phyloP scores from a whole-genome alignment of 2,888 invertebrate genomes.

The Drosophila longiperda region DNA sequence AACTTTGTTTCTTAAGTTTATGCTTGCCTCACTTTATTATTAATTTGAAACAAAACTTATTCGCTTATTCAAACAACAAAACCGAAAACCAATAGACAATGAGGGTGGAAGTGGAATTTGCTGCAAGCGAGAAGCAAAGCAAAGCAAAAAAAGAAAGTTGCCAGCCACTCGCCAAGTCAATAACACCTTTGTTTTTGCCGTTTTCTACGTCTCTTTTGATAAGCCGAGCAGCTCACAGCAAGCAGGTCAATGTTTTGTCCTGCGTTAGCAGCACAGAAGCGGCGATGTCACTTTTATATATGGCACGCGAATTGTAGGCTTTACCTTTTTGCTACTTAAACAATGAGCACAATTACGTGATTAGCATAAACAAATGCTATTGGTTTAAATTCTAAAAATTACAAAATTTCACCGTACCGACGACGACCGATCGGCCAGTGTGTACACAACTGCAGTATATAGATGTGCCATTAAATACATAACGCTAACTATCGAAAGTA shows the following conservation, averaged over 20 bases:
- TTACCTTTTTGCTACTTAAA: slow-evolving; percentile 60
- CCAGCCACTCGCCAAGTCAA: slow-evolving; percentile 58
- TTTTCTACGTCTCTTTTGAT: slow-evolving; percentile 71
- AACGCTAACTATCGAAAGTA: background rate
- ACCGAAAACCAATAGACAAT: slow-evolving; percentile 32
- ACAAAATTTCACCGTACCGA: slow-evolving; percentile 51
- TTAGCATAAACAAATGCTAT: slow-evolving; percentile 44
- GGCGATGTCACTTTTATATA: background rate
- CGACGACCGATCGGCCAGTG: slow-evolving; percentile 56
- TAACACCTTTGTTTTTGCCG: slow-evolving; percentile 75
- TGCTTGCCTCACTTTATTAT: slow-evolving; percentile 42
- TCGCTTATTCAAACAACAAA: slow-evolving; percentile 22
- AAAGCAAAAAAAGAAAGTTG: slow-evolving; percentile 64
- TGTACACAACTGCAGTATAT: slow-evolving; percentile 42
- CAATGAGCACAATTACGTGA: slow-evolving; percentile 42
- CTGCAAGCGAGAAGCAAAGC: slow-evolving; percentile 49
- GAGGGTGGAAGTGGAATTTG: slow-evolving; percentile 40
- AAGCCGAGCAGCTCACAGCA: slow-evolving; percentile 40
- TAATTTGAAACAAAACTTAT: slow-evolving; percentile 43
- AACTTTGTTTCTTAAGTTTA: slow-evolving; percentile 40
- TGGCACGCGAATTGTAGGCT: background rate
- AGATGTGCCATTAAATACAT: background rate
- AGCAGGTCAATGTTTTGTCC: slow-evolving; percentile 28
- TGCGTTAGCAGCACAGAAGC: background rate
- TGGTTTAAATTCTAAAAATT: slow-evolving; percentile 46